A percentile compares a stretch with the other conserved stretches of the same genome.
Evolutionary conservation across 2,888 invertebrate genomes (phyloP).

Genomic region (Alentia gelatinosa): DNA sequence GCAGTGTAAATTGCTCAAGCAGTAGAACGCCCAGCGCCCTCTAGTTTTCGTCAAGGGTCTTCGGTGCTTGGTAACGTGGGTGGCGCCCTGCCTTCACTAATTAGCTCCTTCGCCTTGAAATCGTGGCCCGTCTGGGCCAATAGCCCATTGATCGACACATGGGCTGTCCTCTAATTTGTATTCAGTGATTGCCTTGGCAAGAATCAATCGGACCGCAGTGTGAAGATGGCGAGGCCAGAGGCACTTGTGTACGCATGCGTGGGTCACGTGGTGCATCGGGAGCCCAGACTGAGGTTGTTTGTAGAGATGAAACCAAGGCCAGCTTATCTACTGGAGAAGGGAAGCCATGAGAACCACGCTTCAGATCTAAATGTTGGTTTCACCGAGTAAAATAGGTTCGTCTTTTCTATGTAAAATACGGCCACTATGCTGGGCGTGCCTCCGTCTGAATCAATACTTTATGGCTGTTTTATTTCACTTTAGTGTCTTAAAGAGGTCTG

Average conservation of each 20-base stretch:
- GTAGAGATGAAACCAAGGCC: no score
- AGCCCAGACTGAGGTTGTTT: not conserved
- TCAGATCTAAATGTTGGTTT: no score
- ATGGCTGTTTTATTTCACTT: no score
- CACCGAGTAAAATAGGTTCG: no score
- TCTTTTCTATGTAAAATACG: no score
- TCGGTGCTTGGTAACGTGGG: not conserved
- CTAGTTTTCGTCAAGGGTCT: not conserved
- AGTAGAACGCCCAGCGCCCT: not conserved
- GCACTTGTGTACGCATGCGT: not conserved
- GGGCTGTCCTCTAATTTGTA: slow-evolving; percentile 27
- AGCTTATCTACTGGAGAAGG: no score
- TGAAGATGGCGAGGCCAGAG: slow-evolving; percentile 32
- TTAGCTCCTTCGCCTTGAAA: not conserved
- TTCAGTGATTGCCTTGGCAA: slow-evolving; percentile 37
- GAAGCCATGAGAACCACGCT: no score
- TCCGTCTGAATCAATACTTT: no score
- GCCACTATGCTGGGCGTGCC: no score
- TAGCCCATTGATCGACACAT: not conserved
- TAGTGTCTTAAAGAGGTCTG: no score
- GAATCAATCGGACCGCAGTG: slow-evolving; percentile 10
- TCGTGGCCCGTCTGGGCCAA: not conserved
- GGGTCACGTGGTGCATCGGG: not conserved
- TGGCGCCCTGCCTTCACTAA: not conserved
- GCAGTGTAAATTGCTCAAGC: not conserved